Evolutionary conservation across 2,797 vertebrate genomes (phyloP).

Genomic region (Liparis tanakae): DNA sequence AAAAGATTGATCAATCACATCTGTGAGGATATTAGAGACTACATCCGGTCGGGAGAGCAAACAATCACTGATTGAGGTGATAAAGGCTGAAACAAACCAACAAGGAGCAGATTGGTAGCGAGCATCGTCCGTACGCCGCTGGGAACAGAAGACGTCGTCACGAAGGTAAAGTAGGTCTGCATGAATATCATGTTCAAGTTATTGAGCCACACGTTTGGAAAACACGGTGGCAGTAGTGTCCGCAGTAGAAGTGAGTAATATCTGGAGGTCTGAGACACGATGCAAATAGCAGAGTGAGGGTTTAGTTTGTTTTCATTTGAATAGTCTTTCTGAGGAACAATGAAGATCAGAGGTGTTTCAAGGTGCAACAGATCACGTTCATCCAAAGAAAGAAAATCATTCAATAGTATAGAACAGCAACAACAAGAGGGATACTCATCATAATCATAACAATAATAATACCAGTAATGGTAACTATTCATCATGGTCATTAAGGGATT

Average conservation of each 20-base stretch:
- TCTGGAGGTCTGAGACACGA: conserved; percentile 53
- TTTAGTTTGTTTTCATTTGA: conserved; percentile 39
- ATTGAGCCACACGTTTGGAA: conserved; percentile 56
- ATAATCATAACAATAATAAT: conserved; percentile 79
- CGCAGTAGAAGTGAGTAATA: conserved; percentile 39
- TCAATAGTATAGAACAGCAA: conserved; percentile 78
- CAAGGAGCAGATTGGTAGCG: conserved; percentile 62
- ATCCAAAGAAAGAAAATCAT: conserved; percentile 75
- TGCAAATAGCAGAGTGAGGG: conserved; percentile 47
- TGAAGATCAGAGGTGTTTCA: conserved; percentile 67
- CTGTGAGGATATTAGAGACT: conserved; percentile 74
- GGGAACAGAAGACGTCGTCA: conserved; percentile 53
- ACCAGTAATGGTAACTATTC: conserved; percentile 78
- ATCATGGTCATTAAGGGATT: conserved; percentile 77
- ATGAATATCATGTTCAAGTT: conserved; percentile 53
- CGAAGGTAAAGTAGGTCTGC: conserved; percentile 59
- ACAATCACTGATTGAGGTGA: conserved; percentile 74
- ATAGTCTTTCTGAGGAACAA: conserved; percentile 71
- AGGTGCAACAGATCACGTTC: conserved; percentile 69
- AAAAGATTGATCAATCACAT: conserved; percentile 77
- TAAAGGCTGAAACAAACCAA: conserved; percentile 68
- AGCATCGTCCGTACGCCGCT: conserved; percentile 71
- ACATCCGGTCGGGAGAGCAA: conserved; percentile 77
- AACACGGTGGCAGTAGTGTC: conserved; percentile 63
- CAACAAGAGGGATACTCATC: conserved; percentile 78